Evolutionary conservation across 1,140 invertebrate genomes (phyloP), one percentile per base, ranked within the genome.

Genomic region (Aricia agestis): DNA sequence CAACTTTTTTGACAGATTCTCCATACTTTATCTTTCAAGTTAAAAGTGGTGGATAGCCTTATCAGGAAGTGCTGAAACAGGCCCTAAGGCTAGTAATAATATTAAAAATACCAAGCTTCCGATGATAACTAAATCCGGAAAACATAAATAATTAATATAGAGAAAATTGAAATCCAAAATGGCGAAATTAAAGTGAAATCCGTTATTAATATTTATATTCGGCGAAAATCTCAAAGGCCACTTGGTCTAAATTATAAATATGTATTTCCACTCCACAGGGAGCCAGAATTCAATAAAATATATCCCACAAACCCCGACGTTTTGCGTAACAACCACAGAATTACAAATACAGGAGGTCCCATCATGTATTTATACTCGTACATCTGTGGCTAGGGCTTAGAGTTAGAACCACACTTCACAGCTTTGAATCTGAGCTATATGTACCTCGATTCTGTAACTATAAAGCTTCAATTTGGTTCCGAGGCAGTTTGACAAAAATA

Each of bases 121-220:
- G 25, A 25, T 52, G 2, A 6, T 0, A 52, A 52, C 45, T 52
- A 63, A 63, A 63, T 25, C 59, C 18, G 7, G 59, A 0, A 25
- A 25, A 63, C 10, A 63, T 63, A 63, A 63, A 63, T 63, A 63
- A 63, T 19, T 19, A 63, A 63, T 19, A 19, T 9, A 2, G 13
- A 18, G 58, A 18, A 63, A 63, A 63, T 19, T 17, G 7, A 25
- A 63, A 63, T 63, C 17, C 18, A 63, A 63, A 63, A 63, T 10
- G 59, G 59, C 45, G 19, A 25, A 63, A 63, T 19, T 63, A 63
- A 63, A 19, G 59, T 19, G 59, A 63, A 63, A 63, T 19, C 18
- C 59, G 17, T 63, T 63, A 63, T 63, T 63, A 63, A 63, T 63
- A 19, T 63, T 63, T 63, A 63, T 63, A 63, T 19, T 63, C 19